A percentile compares a stretch with the other conserved stretches of the same genome.
Conservation (phyloP, 2,797 vertebrate species). For the Hemitrygon akajei region DNA sequence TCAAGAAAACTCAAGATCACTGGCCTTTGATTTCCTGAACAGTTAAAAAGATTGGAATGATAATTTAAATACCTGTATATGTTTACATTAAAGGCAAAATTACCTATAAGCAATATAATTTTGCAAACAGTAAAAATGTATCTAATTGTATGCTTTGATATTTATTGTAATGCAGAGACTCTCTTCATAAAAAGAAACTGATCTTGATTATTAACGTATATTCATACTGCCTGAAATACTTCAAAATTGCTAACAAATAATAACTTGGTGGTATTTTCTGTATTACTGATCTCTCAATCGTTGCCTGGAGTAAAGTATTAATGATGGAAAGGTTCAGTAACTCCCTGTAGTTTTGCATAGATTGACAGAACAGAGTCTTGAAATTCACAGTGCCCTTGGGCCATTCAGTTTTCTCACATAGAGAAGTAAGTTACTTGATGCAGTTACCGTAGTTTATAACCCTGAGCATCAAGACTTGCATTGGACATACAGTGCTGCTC, state of each 20-base stretch:
- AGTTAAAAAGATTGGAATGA: background rate
- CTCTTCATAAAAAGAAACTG: background rate
- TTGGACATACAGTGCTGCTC: background rate
- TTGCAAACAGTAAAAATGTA: background rate
- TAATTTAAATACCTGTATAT: background rate
- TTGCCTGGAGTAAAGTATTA: constrained; percentile 24
- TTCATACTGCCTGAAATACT: background rate
- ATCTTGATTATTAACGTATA: background rate
- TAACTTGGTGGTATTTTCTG: background rate
- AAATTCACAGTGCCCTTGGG: background rate
- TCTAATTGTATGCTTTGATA: background rate
- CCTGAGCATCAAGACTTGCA: background rate
- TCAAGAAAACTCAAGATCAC: background rate
- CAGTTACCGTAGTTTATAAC: background rate
- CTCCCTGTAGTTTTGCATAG: background rate
- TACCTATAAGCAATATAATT: background rate
- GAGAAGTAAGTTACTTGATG: background rate
- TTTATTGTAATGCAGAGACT: background rate
- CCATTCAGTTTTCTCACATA: background rate
- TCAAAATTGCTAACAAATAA: background rate
- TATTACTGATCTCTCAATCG: background rate
- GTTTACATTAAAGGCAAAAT: background rate
- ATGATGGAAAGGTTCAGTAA: constrained; percentile 31
- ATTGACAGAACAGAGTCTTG: constrained; percentile 22
- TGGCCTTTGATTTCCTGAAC: background rate